These are phyloP conservation scores for Eilema sororculum DNA, from an alignment of 2,888 invertebrate species.

Conservation along the genomic window DNA sequence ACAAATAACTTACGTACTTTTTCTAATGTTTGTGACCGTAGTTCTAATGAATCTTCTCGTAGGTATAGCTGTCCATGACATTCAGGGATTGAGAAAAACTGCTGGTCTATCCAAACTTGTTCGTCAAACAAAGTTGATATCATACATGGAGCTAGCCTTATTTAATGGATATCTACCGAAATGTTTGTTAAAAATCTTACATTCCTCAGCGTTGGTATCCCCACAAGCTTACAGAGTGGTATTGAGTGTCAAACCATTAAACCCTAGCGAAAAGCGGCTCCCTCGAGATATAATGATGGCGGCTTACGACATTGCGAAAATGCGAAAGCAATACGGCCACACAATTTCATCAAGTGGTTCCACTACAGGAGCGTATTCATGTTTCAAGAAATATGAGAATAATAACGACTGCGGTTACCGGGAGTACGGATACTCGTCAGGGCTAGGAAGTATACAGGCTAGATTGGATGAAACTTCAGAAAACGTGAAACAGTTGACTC, in stretches of 20 bases:
- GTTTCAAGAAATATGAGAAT: constrained; percentile 89
- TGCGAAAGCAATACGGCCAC: constrained; percentile 90
- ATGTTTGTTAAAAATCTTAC: constrained; percentile 90
- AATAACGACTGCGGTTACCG: constrained; percentile 84
- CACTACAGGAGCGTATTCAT: constrained; percentile 88
- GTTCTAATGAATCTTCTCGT: constrained; percentile 95
- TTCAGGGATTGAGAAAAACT: constrained; percentile 94
- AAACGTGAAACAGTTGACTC: constrained; percentile 89
- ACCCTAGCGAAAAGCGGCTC: constrained; percentile 93
- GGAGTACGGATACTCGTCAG: constrained; percentile 86
- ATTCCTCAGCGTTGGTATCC: constrained; percentile 92
- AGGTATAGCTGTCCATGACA: constrained; percentile 95
- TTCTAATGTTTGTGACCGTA: constrained; percentile 93
- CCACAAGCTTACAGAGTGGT: constrained; percentile 94
- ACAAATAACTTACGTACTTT: constrained; percentile 93
- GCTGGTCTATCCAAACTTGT: constrained; percentile 94
- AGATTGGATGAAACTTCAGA: constrained; percentile 90
- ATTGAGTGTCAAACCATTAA: constrained; percentile 93
- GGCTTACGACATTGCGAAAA: constrained; percentile 93
- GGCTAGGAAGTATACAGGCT: constrained; percentile 87
- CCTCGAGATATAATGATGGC: constrained; percentile 93
- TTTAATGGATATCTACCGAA: constrained; percentile 93
- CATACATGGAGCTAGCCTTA: constrained; percentile 93
- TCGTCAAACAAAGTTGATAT: constrained; percentile 94
- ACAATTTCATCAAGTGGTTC: constrained; percentile 90